Evolutionary conservation across 2,888 invertebrate genomes (phyloP), one percentile per base, ranked within the genome.

Genomic region (Perdita meconis): DNA sequence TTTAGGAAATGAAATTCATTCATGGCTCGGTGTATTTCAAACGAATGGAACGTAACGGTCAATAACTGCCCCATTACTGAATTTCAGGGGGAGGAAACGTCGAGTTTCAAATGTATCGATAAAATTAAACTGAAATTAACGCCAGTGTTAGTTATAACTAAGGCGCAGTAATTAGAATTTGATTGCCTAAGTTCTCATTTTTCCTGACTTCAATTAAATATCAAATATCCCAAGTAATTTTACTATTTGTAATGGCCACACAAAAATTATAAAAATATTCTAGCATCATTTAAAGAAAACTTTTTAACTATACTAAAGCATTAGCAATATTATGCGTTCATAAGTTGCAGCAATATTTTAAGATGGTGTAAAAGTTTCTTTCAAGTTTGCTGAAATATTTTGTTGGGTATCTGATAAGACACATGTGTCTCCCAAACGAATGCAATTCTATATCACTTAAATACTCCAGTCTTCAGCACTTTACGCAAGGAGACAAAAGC

Each of bases 51-150:
- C n/a, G 24, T 22, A 50, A 24, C 6, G 38, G 13, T 38, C 36
- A 30, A 6, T 38, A 63, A 63, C n/a, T 38, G 3, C 12, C 2
- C 16, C 36, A 26, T 51, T 63, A 63, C 16, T 26, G 36, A 19
- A 50, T 38, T 63, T 22, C 24, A 63, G 36, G 12, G 38, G 36
- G 36, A 50, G 24, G 24, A 50, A 38, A 24, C 16, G 24, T 4
- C 24, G 10, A 12, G 2, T 50, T 36, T 34, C 22, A 36, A 61
- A 24, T 36, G 19, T n/a, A 12, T 22, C 10, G 47, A 36, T 63
- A 38, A 50, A 38, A 63, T 38, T 38, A 63, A 24, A 16, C 36
- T 50, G n/a, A 12, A 50, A 63, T 63, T 36, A 47, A 22, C n/a
- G 44, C n/a, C 30, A 44, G 12, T 26, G 10, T 24, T 30, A 16